These are phyloP conservation scores for Boulengeromyrus knoepffleri DNA, from an alignment of 2,113 vertebrate species.

Conservation along the genomic window DNA sequence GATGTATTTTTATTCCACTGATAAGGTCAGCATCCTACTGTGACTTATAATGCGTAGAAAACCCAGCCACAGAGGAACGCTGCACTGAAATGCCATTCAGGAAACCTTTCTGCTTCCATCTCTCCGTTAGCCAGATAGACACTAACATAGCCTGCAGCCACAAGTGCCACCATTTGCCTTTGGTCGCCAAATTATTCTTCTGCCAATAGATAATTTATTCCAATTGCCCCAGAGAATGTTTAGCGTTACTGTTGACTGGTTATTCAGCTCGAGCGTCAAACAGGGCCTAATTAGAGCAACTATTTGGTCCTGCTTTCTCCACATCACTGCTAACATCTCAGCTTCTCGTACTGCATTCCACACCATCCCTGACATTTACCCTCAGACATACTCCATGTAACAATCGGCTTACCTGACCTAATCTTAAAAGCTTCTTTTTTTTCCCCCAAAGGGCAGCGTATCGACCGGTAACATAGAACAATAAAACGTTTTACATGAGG, in stretches of 20 bases:
- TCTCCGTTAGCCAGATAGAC: not conserved
- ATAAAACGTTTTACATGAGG: not conserved
- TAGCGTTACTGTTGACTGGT: not conserved
- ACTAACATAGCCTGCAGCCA: not conserved
- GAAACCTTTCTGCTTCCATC: not conserved
- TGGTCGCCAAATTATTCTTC: not conserved
- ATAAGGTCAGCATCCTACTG: constrained; percentile 26
- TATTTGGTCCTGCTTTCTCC: too few species aligned
- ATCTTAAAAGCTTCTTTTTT: not conserved
- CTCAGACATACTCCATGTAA: not conserved
- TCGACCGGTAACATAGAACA: not conserved
- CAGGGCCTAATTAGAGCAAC: not conserved
- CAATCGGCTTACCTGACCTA: not conserved
- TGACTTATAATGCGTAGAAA: not conserved
- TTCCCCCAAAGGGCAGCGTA: not conserved
- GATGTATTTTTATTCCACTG: constrained; percentile 8
- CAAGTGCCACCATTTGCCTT: constrained; percentile 9
- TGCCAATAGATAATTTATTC: not conserved
- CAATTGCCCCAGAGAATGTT: not conserved
- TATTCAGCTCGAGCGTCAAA: not conserved
- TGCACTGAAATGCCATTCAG: not conserved
- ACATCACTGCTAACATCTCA: not conserved
- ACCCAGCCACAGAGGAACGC: not conserved
- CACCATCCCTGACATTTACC: not conserved
- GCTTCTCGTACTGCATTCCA: not conserved